phyloP scores from a whole-genome alignment of 2,113 vertebrate genomes.

The Lipotes vexillifer region DNA sequence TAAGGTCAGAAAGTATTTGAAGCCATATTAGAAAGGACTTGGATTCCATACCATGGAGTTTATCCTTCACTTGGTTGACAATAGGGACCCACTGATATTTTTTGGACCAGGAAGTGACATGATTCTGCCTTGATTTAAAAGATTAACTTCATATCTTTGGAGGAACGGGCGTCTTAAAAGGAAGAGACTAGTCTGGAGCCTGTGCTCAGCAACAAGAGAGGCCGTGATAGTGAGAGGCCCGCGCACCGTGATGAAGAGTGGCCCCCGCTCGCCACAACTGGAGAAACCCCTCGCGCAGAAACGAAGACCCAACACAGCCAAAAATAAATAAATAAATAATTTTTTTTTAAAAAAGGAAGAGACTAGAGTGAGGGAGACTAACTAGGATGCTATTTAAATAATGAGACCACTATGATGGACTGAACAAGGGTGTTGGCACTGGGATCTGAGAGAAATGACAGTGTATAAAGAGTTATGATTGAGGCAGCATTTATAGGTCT shows the following conservation, averaged over 20 bases:
- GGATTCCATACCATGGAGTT: neutral
- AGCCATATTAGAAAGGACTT: neutral
- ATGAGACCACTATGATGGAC: neutral
- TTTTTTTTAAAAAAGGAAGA: neutral
- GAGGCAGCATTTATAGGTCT: neutral
- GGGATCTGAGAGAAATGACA: neutral
- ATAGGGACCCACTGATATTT: neutral
- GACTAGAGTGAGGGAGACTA: neutral
- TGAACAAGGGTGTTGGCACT: neutral
- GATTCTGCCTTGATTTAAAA: neutral
- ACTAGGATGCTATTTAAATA: neutral
- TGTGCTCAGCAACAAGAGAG: no score
- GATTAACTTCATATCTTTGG: neutral
- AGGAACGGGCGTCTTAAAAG: neutral
- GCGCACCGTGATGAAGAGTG: no score
- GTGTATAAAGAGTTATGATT: neutral
- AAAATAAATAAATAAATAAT: no score
- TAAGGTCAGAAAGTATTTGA: neutral
- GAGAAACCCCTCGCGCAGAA: no score
- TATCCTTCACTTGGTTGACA: neutral
- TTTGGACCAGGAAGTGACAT: neutral
- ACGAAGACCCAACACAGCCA: no score
- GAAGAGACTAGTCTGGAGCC: neutral
- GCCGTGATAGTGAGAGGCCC: no score
- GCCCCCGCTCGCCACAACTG: no score